These are phyloP conservation scores for Macaria notata DNA, from an alignment of 2,888 invertebrate genomes.

Conservation along the genomic window DNA sequence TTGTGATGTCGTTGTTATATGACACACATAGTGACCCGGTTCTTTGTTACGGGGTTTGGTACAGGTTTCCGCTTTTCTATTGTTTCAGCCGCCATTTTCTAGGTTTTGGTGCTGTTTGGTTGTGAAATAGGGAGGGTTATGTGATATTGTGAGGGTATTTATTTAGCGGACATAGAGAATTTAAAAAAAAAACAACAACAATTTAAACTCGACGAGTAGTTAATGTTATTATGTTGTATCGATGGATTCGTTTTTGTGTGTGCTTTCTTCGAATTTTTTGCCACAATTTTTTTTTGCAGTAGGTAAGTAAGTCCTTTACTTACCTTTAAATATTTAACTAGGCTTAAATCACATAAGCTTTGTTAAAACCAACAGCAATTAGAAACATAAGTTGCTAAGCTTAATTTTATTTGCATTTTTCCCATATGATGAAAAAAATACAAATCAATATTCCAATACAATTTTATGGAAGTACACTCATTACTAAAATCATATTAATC, in stretches of 20 bases:
- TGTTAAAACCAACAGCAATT: too few species aligned
- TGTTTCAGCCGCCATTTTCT: slow-evolving; percentile 6
- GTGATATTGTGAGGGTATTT: background rate
- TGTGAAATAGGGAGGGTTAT: slow-evolving; percentile 4
- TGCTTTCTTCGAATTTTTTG: too few species aligned
- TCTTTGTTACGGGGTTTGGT: slow-evolving; percentile 13
- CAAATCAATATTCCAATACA: slow-evolving; percentile 18
- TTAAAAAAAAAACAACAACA: too few species aligned
- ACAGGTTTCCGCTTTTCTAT: slow-evolving; percentile 6
- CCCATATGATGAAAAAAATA: background rate
- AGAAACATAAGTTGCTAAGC: too few species aligned
- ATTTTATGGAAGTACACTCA: slow-evolving; percentile 4
- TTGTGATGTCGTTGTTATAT: background rate
- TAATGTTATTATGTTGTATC: too few species aligned
- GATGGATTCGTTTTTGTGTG: too few species aligned
- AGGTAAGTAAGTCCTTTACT: background rate
- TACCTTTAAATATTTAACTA: too few species aligned
- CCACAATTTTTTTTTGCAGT: too few species aligned
- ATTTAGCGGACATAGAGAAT: too few species aligned
- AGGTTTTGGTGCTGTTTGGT: slow-evolving; percentile 4
- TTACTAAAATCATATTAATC: slow-evolving; percentile 8
- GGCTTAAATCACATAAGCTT: too few species aligned
- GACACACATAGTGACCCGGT: slow-evolving; percentile 20
- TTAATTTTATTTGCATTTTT: too few species aligned
- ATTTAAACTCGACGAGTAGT: too few species aligned